Percentiles rank a stretch among this genome's conserved stretches.
Evolutionary conservation across 1,140 invertebrate species (phyloP).

Genomic region (Trichonephila clavipes): DNA sequence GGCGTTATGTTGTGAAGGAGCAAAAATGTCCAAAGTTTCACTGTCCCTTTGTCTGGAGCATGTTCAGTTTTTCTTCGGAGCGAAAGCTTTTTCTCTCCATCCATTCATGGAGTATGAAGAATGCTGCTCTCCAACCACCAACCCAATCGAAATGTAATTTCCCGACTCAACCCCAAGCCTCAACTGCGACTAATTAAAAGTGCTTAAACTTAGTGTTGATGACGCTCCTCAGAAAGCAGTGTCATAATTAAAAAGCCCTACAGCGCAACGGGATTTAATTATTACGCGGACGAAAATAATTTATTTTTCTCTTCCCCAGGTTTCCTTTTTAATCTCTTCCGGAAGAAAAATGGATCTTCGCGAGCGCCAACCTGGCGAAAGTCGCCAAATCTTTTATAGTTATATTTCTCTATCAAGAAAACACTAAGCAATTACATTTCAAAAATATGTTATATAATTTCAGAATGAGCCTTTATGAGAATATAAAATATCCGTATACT

Average conservation of each 20-base stretch:
- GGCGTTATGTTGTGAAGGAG: too few relatives aligned
- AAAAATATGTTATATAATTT: too few relatives aligned
- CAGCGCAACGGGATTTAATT: constrained; percentile 11
- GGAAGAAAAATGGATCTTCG: neutral
- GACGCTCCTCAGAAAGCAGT: neutral
- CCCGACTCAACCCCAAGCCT: neutral
- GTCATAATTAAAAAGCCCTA: constrained; percentile 26
- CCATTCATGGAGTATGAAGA: neutral
- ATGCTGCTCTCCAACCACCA: neutral
- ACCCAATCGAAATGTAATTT: neutral
- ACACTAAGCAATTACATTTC: too few relatives aligned
- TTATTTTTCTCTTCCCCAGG: neutral
- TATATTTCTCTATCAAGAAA: too few relatives aligned
- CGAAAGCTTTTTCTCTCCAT: too few relatives aligned
- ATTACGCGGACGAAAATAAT: neutral
- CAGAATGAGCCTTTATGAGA: too few relatives aligned
- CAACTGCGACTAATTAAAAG: constrained; percentile 21
- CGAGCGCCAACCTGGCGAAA: too few relatives aligned
- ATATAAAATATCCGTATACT: too few relatives aligned
- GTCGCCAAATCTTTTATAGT: too few relatives aligned
- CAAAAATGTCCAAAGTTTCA: too few relatives aligned
- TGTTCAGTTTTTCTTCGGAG: too few relatives aligned
- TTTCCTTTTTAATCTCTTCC: neutral
- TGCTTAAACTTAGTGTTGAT: constrained; percentile 11
- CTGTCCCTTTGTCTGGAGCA: too few relatives aligned